Evolutionary conservation across 2,888 invertebrate genomes (phyloP).

Genomic region (Drosophila kuntzei): DNA sequence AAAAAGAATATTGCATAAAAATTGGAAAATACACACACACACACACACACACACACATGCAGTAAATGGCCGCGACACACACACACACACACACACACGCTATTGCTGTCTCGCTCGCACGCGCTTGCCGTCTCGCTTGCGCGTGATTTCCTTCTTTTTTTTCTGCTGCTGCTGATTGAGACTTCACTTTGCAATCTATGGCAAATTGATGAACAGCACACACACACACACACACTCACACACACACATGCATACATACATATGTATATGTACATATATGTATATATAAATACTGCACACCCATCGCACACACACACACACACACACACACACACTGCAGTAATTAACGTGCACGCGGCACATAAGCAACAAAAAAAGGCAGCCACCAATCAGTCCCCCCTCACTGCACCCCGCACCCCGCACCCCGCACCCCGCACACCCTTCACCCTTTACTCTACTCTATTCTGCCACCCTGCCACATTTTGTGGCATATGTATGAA

Average conservation of each 20-base stretch:
- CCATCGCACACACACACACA: conserved; percentile 16
- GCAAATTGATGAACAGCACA: conserved; percentile 77
- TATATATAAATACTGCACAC: conserved; percentile 5
- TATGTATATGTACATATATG: background rate
- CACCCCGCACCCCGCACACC: background rate
- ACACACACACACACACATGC: conserved; percentile 12
- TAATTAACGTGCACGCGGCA: conserved; percentile 80
- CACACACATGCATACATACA: background rate
- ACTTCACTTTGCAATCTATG: conserved; percentile 77
- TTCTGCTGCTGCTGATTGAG: conserved; percentile 66
- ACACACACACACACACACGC: background rate
- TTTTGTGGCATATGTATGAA: conserved; percentile 26
- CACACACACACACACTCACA: conserved; percentile 27
- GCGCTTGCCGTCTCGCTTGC: conserved; percentile 22
- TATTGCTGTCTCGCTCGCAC: conserved; percentile 21
- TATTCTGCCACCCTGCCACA: conserved; percentile 2
- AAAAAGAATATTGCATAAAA: conserved; percentile 19
- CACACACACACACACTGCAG: conserved; percentile 48
- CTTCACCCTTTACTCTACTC: background rate
- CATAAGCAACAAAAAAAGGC: conserved; percentile 57
- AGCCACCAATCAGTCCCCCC: conserved; percentile 5
- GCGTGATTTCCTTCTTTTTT: conserved; percentile 4
- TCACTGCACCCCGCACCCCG: background rate
- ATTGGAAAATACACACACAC: conserved; percentile 14
- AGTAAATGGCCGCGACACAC: conserved; percentile 66